Percentiles rank a stretch among this genome's conserved stretches.
phyloP scores from a whole-genome alignment of 2,113 vertebrate species.

The Ailuropoda melanoleuca region DNA sequence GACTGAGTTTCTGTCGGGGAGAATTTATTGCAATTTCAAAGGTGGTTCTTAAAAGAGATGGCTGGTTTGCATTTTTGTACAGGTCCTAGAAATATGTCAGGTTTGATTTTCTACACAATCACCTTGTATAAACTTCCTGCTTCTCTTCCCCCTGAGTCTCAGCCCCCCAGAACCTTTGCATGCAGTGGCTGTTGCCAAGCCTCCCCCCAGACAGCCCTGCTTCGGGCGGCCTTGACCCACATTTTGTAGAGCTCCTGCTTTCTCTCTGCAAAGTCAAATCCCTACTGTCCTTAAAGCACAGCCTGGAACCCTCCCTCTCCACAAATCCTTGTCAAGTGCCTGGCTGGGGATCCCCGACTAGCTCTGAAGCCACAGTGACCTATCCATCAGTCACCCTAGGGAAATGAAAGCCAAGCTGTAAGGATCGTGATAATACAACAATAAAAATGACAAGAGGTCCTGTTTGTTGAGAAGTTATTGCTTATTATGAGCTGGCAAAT shows the following conservation, averaged over 20 bases:
- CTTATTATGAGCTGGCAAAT: neutral
- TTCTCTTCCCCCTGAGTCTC: neutral
- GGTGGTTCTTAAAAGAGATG: constrained; percentile 64
- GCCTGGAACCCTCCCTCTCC: neutral
- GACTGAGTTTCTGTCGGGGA: constrained; percentile 67
- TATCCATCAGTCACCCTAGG: neutral
- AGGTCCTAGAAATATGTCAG: constrained; percentile 53
- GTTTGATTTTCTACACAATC: constrained; percentile 60
- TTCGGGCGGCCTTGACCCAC: neutral
- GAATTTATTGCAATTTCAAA: constrained; percentile 69
- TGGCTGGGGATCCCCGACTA: neutral
- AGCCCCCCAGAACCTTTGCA: neutral
- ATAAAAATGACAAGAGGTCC: neutral
- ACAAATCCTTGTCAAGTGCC: neutral
- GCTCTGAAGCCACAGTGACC: neutral
- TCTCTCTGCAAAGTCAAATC: neutral
- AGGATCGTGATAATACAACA: neutral
- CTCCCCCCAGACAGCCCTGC: neutral
- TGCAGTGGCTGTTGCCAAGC: neutral
- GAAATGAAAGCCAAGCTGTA: neutral
- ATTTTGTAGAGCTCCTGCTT: neutral
- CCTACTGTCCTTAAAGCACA: neutral
- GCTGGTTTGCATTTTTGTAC: constrained; percentile 68
- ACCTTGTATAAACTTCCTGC: constrained; percentile 9
- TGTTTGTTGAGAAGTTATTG: neutral